phyloP scores from a whole-genome alignment of 2,113 vertebrate genomes.

The Anhinga anhinga region DNA sequence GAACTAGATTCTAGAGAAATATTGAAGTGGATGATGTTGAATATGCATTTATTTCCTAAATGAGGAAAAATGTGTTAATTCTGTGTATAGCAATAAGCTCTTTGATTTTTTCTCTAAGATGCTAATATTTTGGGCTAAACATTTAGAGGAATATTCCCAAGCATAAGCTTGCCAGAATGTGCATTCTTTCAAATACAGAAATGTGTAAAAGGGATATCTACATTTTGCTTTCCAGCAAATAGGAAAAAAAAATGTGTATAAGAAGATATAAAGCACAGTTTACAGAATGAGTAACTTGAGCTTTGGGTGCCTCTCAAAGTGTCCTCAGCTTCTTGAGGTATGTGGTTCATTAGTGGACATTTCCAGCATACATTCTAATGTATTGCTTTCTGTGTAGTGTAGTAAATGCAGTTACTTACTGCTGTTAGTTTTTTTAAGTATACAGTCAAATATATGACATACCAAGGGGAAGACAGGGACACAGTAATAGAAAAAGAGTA shows the following conservation, averaged over 20 bases:
- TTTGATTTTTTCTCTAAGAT: not conserved
- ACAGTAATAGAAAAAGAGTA: not conserved
- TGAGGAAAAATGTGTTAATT: not conserved
- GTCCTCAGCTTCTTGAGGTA: not conserved
- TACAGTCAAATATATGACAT: not conserved
- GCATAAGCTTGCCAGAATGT: not conserved
- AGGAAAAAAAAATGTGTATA: accelerated
- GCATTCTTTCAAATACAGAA: not conserved
- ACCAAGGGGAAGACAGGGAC: not conserved
- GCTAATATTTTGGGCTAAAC: not conserved
- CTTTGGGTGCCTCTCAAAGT: not conserved
- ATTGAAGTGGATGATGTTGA: not conserved
- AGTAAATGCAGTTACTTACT: not conserved
- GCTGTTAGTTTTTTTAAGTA: not conserved
- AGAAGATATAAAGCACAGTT: not conserved
- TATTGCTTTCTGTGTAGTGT: not conserved
- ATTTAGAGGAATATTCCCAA: not conserved
- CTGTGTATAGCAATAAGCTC: not conserved
- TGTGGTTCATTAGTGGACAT: not conserved
- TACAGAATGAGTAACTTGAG: not conserved
- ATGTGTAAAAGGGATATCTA: not conserved
- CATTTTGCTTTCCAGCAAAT: not conserved
- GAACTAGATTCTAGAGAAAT: not conserved
- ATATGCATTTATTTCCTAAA: not conserved
- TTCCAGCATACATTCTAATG: not conserved